Conservation (phyloP, 2,113 vertebrate genomes). For the Odontophorus gujanensis region DNA sequence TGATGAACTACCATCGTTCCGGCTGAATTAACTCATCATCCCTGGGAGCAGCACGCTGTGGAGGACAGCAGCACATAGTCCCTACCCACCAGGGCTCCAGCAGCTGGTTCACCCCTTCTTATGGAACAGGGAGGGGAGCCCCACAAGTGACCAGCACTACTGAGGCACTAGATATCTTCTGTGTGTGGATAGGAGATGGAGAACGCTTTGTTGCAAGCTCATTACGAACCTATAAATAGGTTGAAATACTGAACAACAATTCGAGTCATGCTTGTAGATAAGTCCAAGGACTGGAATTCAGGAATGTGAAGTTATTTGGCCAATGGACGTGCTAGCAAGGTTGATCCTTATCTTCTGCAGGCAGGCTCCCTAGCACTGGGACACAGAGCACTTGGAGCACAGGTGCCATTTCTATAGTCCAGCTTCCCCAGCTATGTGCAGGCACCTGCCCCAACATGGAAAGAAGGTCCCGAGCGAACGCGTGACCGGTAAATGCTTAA, state of each 20-base stretch:
- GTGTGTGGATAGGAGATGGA: background rate
- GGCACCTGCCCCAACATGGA: background rate
- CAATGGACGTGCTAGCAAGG: background rate
- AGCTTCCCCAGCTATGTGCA: background rate
- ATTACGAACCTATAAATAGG: background rate
- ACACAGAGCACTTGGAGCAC: rapidly evolving
- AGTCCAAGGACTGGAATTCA: background rate
- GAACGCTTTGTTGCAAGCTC: background rate
- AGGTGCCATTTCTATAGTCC: background rate
- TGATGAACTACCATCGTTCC: constrained; percentile 75
- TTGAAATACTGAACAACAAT: constrained; percentile 18
- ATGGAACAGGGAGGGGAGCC: background rate
- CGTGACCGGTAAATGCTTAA: constrained; percentile 2
- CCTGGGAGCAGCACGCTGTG: constrained; percentile 49
- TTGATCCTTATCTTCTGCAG: background rate
- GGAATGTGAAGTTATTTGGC: constrained; percentile 13
- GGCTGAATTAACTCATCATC: constrained; percentile 76
- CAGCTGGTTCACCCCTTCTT: constrained; percentile 63
- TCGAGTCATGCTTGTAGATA: background rate
- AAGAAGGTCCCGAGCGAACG: background rate
- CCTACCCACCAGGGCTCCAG: constrained; percentile 32
- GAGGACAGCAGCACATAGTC: background rate
- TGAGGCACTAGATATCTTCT: background rate
- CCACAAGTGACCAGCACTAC: background rate
- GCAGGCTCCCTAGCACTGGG: background rate